Evolutionary conservation across 2,113 vertebrate species (phyloP).

Genomic region (Sphyrna mokarran): DNA sequence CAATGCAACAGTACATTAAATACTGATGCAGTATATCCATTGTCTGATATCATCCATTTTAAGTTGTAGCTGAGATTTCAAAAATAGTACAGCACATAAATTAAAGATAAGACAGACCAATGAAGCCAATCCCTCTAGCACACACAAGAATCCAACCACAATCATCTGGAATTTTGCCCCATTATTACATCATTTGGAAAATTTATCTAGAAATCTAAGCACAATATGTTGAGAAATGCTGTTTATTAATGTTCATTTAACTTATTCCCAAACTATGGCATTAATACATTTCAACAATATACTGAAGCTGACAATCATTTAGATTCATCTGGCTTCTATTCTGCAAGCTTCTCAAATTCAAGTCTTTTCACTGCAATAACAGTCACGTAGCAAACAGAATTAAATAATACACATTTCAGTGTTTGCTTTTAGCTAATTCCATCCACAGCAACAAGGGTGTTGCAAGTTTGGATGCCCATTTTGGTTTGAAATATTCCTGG

Average conservation of each 20-base stretch:
- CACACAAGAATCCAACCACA: background rate
- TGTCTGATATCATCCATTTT: background rate
- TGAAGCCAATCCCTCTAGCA: background rate
- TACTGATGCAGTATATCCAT: background rate
- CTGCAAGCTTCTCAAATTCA: background rate
- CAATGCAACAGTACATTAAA: background rate
- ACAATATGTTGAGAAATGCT: background rate
- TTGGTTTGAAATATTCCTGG: background rate
- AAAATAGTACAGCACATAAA: background rate
- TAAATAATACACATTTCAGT: background rate
- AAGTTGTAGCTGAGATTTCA: background rate
- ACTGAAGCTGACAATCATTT: background rate
- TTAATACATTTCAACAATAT: background rate
- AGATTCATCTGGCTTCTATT: background rate
- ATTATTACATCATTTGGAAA: background rate
- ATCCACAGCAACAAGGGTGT: background rate
- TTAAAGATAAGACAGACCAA: background rate
- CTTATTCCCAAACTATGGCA: background rate
- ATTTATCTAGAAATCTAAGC: background rate
- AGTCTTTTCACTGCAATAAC: background rate
- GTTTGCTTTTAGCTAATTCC: no score
- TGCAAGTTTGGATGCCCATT: background rate
- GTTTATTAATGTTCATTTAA: background rate
- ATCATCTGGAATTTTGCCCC: no score
- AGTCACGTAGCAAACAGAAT: background rate